Evolutionary conservation across 2,113 vertebrate species (phyloP), one percentile per base, ranked within the genome.

Genomic region (Pseudorasbora parva): DNA sequence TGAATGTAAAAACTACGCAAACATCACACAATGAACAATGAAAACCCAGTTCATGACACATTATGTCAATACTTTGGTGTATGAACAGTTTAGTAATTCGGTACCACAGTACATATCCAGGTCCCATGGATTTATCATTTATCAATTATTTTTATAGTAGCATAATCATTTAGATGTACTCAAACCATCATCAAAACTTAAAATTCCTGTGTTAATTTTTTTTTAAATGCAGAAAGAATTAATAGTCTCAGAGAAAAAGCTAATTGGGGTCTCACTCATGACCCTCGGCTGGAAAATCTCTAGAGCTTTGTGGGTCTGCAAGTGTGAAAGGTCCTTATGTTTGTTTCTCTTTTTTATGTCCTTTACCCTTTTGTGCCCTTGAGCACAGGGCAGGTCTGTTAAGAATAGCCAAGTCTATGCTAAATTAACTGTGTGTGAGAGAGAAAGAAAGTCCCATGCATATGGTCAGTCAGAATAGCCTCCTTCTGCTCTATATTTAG

Each of bases 341-440:
- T 51, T 80, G 81, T 87, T 75, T 73, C 30, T 27, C 30, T 68
- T 47, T 43, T 59, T 82, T 86, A 54, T 88, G 72, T 43, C 49
- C 73, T 85, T 62, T 74, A 82, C 57, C 59, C 43, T 86, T 85
- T 86, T 76, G 60, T 71, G 73, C 41, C 8, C n/a, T 49, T 51
- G 4, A 33, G n/a, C 41, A 23, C 5, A 77, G 49, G 82, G 62
- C 84, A 85, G 60, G 60, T 51, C 78, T 66, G 23, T 79, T 51
- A 75, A 82, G 45, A 81, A 72, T 68, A 33, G 78, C 10, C 23
- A 27, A 76, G 11, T 54, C 56, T 47, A 33, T 78, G 43, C 74
- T 56, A 45, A 79, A 54, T 73, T 59, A 51, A 54, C 72, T 8
- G 5, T 64, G 82, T 12, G 47, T 82, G 83, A 30, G 78, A 68